Evolutionary conservation across 2,888 invertebrate genomes (phyloP).

Genomic region (Aphidoletes aphidimyza): DNA sequence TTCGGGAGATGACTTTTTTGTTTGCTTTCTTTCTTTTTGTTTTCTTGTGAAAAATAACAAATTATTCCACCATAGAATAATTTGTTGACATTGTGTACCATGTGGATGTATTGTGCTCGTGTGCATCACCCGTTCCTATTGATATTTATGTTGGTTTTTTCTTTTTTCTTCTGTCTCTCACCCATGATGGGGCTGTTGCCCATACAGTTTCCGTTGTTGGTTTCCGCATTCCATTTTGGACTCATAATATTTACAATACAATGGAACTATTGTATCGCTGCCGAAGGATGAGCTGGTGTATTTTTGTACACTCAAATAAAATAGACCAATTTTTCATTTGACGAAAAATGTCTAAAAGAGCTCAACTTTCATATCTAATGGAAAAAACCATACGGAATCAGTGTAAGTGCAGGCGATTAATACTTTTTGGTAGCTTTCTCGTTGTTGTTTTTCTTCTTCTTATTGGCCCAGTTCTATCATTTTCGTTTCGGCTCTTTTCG

Average conservation of each 20-base stretch:
- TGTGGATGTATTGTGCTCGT: not conserved
- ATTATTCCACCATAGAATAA: constrained; percentile 14
- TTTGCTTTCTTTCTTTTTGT: not conserved
- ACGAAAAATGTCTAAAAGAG: constrained; percentile 16
- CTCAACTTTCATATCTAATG: constrained; percentile 38
- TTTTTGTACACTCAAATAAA: constrained; percentile 30
- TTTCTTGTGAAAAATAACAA: not conserved
- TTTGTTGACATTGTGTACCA: constrained; percentile 15
- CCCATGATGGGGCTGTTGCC: no score
- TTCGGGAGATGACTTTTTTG: not conserved
- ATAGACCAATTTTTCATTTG: constrained; percentile 45
- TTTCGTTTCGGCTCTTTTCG: not conserved
- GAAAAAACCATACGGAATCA: constrained; percentile 23
- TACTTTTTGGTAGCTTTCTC: constrained; percentile 37
- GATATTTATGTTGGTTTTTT: constrained; percentile 26
- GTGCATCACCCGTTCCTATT: constrained; percentile 1
- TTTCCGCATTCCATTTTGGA: no score
- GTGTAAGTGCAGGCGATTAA: constrained; percentile 33
- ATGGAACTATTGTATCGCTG: not conserved
- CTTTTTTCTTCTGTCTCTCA: not conserved
- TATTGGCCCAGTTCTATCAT: not conserved
- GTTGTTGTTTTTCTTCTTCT: not conserved
- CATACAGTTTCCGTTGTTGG: no score
- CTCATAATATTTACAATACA: no score
- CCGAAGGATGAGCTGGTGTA: constrained; percentile 21